Percentiles rank a stretch among this genome's conserved stretches.
These are phyloP conservation scores for Turritopsis rubra DNA, from an alignment of 30 jellyfish, hydroid and myxozoan genomes.

Conservation along the genomic window DNA sequence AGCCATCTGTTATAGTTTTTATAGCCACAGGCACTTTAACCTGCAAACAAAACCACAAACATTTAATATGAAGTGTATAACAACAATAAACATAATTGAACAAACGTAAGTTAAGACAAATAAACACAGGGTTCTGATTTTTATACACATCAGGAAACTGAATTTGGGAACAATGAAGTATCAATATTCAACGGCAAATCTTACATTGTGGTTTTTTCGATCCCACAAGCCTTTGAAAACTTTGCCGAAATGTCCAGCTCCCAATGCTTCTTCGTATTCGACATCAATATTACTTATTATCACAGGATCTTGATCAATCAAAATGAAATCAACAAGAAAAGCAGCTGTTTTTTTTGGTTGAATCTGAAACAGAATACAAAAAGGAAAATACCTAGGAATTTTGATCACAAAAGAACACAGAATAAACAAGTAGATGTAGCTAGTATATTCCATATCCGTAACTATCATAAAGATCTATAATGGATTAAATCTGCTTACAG, in stretches of 20 bases:
- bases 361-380: neutral
- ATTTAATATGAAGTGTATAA: neutral
- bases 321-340: neutral
- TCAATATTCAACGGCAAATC: neutral
- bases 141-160: neutral
- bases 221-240: conserved; percentile 77
- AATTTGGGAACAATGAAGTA: neutral
- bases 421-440: too few relatives aligned
- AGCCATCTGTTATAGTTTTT: conserved; percentile 37
- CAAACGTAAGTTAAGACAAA: neutral
- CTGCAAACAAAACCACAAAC: neutral
- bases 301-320: conserved; percentile 51
- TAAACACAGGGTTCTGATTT: too few relatives aligned
- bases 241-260: conserved; percentile 81
- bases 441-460: too few relatives aligned
- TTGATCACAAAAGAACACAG: neutral
- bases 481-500: too few relatives aligned
- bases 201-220: conserved; percentile 12
- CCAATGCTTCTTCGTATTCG: conserved; percentile 39
- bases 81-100: neutral
- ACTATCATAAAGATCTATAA: too few relatives aligned
- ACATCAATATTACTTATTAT: conserved; percentile 53
- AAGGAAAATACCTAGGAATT: too few relatives aligned
- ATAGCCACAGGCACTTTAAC: conserved; percentile 83
- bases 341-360: neutral